Evolutionary conservation across 1,140 invertebrate genomes (phyloP), one percentile per base, ranked within the genome.

Genomic region (Drosophila tropicalis): DNA sequence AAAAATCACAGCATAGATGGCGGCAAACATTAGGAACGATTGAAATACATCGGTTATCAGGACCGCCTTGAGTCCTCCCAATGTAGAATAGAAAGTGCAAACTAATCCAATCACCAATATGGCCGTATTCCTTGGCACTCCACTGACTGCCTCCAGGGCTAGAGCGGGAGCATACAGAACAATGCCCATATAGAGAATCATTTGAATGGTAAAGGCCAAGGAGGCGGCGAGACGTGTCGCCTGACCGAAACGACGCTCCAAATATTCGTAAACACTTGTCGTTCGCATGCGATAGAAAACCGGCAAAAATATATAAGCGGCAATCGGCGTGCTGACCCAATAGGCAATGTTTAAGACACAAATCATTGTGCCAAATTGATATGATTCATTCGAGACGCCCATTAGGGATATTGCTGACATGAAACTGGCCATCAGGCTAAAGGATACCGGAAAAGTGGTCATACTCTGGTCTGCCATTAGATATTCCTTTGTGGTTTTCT

Each of bases 371-470:
- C 97, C 97, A 91, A 94, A 96, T 58, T 94, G 94, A 74, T 91
- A 91, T 0, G 90, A 78, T 91, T 98, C 97, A 39, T 95, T 94
- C 1, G 96, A 96, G 13, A 98, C 96, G 9, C 98, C 98, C 54
- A 99, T 93, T 10, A 99, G 92, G 0, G 97, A 97, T 25, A 98
- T 96, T n/a, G 97, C 97, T 0, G 97, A 98, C 96, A 99, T 98
- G 85, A 99, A 98, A 36, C 97, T 98, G 3, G 98, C 97, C 95
- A 98, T 97, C 1, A 98, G 91, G 7, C 96, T 97, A 72, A 98
- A 96, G 6, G 96, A 96, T 0, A 98, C 97, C 1, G 97, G 97
- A 10, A 94, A 92, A 62, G 97, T 93, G n/a, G 90, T 82, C 87
- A 92, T 92, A 62, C 82, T 91, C 62, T 90, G 78, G 57, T 92